Percentiles rank a stretch among this genome's conserved stretches.
These are phyloP conservation scores for Ornithorhynchus anatinus DNA, from an alignment of 2,113 vertebrate species.

Conservation along the genomic window DNA sequence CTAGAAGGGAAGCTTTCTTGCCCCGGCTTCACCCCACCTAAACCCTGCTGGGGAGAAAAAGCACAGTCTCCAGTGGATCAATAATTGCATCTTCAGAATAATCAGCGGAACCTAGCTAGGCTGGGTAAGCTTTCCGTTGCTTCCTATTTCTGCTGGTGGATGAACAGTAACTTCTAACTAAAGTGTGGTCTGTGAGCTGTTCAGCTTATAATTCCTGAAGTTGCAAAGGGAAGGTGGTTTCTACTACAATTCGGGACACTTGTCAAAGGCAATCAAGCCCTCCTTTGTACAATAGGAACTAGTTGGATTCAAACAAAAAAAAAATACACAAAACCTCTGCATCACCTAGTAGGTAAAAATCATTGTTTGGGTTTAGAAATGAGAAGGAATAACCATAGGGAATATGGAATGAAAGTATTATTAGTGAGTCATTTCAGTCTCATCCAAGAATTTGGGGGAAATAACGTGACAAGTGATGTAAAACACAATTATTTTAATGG, in stretches of 20 bases:
- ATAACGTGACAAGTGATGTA: slow-evolving; percentile 53
- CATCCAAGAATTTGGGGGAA: slow-evolving; percentile 63
- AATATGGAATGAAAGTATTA: slow-evolving; percentile 34
- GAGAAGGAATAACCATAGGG: slow-evolving; percentile 32
- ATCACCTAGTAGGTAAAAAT: background rate
- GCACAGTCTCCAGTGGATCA: background rate
- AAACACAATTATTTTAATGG: slow-evolving; percentile 72
- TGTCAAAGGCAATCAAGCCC: slow-evolving; percentile 31
- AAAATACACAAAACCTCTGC: slow-evolving; percentile 12
- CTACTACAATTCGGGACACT: background rate
- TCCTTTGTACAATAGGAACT: background rate
- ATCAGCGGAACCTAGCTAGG: background rate
- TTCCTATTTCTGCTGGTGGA: background rate
- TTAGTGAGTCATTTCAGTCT: slow-evolving; percentile 53
- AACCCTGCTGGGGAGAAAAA: accelerated
- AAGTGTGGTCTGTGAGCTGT: background rate
- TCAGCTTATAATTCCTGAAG: background rate
- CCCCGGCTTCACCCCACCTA: background rate
- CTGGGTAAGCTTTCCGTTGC: no score
- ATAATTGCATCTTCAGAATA: background rate
- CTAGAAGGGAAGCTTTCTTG: background rate
- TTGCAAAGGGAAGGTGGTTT: background rate
- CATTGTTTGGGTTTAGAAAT: slow-evolving; percentile 13
- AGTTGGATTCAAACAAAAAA: background rate
- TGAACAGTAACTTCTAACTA: background rate